These are phyloP conservation scores for Catostomus latipinnis DNA, from an alignment of 2,797 vertebrate genomes.

Conservation along the genomic window DNA sequence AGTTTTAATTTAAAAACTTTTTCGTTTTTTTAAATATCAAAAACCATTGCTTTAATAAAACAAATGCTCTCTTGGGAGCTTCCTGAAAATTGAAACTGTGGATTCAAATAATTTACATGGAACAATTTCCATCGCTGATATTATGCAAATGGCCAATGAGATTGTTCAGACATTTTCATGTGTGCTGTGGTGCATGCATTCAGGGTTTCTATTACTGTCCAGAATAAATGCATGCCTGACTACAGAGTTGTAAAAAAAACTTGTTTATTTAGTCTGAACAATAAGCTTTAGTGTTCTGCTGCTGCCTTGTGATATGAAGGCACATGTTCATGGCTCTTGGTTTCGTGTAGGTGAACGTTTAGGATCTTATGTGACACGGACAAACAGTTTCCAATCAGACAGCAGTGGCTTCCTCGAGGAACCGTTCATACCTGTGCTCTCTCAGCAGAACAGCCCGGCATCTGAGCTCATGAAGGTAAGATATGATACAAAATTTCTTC, in stretches of 20 bases:
- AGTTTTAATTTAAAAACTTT: no score
- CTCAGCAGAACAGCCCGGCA: constrained; percentile 64
- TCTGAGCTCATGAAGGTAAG: constrained; percentile 73
- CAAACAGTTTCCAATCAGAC: constrained; percentile 84
- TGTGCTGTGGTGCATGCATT: constrained; percentile 13
- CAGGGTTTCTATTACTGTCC: constrained; percentile 23
- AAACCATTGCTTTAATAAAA: no score
- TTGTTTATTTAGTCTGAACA: constrained; percentile 39
- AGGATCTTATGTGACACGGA: constrained; percentile 67
- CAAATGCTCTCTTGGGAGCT: no score
- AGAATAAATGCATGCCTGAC: neutral
- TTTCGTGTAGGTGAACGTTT: constrained; percentile 43
- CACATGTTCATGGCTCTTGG: constrained; percentile 14
- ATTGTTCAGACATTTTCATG: constrained; percentile 46
- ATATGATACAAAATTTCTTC: neutral
- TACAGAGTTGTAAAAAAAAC: constrained; percentile 14
- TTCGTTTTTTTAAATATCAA: no score
- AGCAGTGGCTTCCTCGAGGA: constrained; percentile 87
- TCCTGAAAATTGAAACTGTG: neutral
- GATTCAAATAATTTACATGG: constrained; percentile 22
- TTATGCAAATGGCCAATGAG: constrained; percentile 43
- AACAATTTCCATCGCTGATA: constrained; percentile 40
- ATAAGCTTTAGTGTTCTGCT: constrained; percentile 5
- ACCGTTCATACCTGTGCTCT: constrained; percentile 64
- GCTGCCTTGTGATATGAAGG: neutral